These are phyloP conservation scores for Danio tinwini DNA, from an alignment of 2,797 vertebrate species.

Conservation along the genomic window DNA sequence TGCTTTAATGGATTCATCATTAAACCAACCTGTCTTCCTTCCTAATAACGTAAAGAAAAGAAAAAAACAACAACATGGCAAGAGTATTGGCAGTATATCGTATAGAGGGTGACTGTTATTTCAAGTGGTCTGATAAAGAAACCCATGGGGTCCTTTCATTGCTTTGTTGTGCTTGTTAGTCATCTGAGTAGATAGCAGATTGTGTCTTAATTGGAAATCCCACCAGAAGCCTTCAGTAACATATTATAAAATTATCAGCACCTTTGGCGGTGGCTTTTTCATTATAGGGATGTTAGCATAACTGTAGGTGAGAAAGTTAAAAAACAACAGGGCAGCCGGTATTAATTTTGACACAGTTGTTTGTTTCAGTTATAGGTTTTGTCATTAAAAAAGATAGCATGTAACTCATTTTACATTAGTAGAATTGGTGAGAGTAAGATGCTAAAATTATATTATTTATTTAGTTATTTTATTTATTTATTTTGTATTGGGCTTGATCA, in stretches of 20 bases:
- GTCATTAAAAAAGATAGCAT: not conserved
- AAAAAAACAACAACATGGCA: conserved; percentile 66
- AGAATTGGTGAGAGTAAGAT: not conserved
- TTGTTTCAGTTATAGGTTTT: not conserved
- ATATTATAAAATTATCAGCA: conserved; percentile 73
- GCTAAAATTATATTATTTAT: not conserved
- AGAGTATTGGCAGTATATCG: conserved; percentile 75
- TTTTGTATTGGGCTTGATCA: too few species aligned
- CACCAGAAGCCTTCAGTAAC: conserved; percentile 71
- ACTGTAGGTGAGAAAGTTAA: conserved; percentile 7
- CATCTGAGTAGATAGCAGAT: conserved; percentile 78
- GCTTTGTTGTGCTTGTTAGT: conserved; percentile 80
- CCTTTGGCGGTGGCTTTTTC: conserved; percentile 61
- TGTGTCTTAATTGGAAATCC: conserved; percentile 81
- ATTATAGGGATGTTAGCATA: conserved; percentile 27
- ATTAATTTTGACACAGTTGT: not conserved
- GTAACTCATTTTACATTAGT: not conserved
- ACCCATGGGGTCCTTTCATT: conserved; percentile 72
- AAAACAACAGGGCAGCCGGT: not conserved
- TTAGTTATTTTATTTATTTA: too few species aligned
- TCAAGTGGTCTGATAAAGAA: conserved; percentile 76
- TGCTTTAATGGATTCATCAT: conserved; percentile 68
- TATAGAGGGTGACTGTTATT: conserved; percentile 73
- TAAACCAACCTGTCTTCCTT: conserved; percentile 47
- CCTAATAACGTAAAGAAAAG: conserved; percentile 54